These are phyloP conservation scores for Cyphomyrmex costatus DNA, from an alignment of 1,140 invertebrate genomes.

Conservation along the genomic window DNA sequence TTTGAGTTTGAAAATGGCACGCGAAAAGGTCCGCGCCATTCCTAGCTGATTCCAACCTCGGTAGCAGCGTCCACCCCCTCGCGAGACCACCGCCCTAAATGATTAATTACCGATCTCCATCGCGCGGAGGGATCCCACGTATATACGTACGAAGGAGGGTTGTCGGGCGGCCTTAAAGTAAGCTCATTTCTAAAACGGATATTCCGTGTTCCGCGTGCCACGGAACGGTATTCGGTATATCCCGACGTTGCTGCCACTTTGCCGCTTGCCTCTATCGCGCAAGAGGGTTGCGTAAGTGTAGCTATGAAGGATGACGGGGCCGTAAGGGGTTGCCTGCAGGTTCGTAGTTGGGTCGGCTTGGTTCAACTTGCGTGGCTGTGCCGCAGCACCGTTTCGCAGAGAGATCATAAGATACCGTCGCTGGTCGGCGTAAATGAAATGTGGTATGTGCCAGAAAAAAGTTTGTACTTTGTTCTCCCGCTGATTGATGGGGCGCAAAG, in stretches of 20 bases:
- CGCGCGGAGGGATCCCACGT: conserved; percentile 73
- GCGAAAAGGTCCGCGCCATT: conserved; percentile 32
- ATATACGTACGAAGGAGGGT: conserved; percentile 53
- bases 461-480: conserved; percentile 60
- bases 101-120: conserved; percentile 86
- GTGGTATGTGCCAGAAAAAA: conserved; percentile 71
- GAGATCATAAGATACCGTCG: conserved; percentile 57
- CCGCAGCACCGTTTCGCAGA: conserved; percentile 40
- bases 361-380: conserved; percentile 44
- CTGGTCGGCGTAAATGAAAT: conserved; percentile 72
- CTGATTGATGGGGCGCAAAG: conserved; percentile 71
- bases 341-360: conserved; percentile 42
- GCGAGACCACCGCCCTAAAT: conserved; percentile 78
- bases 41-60: conserved; percentile 64
- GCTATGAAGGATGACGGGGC: conserved; percentile 61
- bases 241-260: conserved; percentile 73
- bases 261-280: conserved; percentile 67
- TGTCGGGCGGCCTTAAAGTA: conserved; percentile 77
- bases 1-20: conserved; percentile 32
- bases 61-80: conserved; percentile 53
- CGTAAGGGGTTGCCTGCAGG: conserved; percentile 56
- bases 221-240: conserved; percentile 76
- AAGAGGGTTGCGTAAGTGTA: conserved; percentile 53
- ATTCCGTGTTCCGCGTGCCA: conserved; percentile 83
- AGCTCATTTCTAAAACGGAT: conserved; percentile 84